Evolutionary conservation across 2,113 vertebrate genomes (phyloP), one percentile per base, ranked within the genome.

Genomic region (Noturus placidus): DNA sequence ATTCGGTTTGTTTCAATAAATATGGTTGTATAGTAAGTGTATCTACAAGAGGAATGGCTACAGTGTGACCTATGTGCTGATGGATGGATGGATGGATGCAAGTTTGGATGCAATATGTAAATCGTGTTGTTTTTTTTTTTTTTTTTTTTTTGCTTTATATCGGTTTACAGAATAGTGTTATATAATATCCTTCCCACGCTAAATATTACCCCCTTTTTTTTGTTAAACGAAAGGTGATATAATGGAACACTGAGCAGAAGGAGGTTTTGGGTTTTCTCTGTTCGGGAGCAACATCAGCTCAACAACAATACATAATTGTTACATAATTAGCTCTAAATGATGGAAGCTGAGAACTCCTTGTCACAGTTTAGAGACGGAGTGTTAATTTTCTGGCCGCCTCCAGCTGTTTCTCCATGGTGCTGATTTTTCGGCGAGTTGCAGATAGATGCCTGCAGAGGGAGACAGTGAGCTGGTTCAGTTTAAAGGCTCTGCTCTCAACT

Each of bases 321-420:
- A 87, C 70, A 87, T 90, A 90, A 90, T 90, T 87, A 89, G 67
- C 59, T 87, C 70, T 83, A 89, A 90, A 89, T 54, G 69, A 84
- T 87, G 87, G 87, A 90, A 89, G 70, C 89, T 90, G 87, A 87
- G 83, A 90, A 90, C 82, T 83, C 59, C 69, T 87, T 81, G 69
- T 90, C 88, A 88, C 89, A 89, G 86, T 70, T 87, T 85, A 69
- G 86, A 59, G 9, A 76, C 20, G 0, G 69, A 82, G 87, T 90
- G 89, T 83, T 89, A 90, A 89, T 89, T 67, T 87, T 46, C 82
- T 54, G 50, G 76, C 54, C 30, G 52, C 88, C 83, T 87, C 87
- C 89, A 90, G 87, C 87, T 89, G 89, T 79, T 88, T 74, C 72
- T 77, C 50, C 67, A 13, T 82, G 87, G 70, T 88, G 61, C 50